phyloP scores from a whole-genome alignment of 2,113 vertebrate genomes.

The Serilophus lunatus region DNA sequence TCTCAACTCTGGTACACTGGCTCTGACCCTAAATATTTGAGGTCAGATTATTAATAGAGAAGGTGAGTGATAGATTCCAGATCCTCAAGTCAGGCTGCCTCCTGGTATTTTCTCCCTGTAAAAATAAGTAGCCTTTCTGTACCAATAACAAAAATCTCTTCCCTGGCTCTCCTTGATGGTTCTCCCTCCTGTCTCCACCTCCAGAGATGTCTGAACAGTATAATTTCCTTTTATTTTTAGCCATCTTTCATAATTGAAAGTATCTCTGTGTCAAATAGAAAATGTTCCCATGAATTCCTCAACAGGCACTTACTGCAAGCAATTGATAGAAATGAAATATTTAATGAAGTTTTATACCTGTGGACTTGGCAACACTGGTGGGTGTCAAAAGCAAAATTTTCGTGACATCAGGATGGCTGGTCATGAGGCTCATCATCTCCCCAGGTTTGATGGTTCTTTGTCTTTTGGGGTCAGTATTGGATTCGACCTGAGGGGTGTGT shows the following conservation, averaged over 20 bases:
- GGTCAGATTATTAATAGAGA: neutral
- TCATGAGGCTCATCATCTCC: neutral
- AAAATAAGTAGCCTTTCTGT: conserved; percentile 49
- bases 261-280: conserved; percentile 36
- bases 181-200: conserved; percentile 40
- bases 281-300: conserved; percentile 34
- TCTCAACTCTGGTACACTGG: neutral
- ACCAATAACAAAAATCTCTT: conserved; percentile 26
- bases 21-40: neutral
- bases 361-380: neutral
- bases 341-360: neutral
- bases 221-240: conserved; percentile 67
- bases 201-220: conserved; percentile 57
- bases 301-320: conserved; percentile 36
- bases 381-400: neutral
- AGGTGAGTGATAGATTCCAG: neutral
- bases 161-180: neutral
- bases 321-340: conserved; percentile 40
- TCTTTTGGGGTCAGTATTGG: neutral
- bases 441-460: neutral
- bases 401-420: neutral
- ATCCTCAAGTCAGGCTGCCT: neutral
- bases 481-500: rapidly evolving
- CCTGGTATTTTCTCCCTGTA: neutral
- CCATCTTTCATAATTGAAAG: conserved; percentile 45